Percentiles rank a stretch among this genome's conserved stretches.
Evolutionary conservation across 2,797 vertebrate species (phyloP).

Genomic region (Avahi laniger): DNA sequence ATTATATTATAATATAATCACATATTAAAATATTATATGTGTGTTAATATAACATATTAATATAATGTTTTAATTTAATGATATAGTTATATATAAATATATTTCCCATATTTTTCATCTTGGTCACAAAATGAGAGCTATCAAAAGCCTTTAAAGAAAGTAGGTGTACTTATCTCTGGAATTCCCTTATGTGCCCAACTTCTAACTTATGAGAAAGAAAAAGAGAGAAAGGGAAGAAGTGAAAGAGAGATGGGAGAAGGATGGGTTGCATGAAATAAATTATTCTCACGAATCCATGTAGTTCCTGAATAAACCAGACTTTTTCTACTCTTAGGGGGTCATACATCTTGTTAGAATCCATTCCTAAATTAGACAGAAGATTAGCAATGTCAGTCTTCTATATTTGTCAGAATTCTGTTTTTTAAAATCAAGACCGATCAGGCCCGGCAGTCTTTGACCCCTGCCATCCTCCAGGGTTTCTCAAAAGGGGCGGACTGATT

Average conservation of each 20-base stretch:
- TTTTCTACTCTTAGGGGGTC: not conserved
- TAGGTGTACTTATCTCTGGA: not conserved
- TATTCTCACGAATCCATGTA: not conserved
- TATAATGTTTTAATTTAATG: not conserved
- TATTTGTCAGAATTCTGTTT: not conserved
- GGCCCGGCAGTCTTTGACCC: not conserved
- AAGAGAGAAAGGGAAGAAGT: not conserved
- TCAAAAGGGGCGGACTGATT: not conserved
- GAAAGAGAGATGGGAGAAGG: not conserved
- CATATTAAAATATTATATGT: not conserved
- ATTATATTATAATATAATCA: not conserved
- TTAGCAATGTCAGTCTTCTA: not conserved
- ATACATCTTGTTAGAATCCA: not conserved
- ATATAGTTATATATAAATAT: not conserved
- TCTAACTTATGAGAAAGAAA: not conserved
- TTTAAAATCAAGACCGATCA: not conserved
- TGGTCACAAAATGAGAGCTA: constrained; percentile 29
- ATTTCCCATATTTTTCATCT: not conserved
- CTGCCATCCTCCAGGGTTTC: not conserved
- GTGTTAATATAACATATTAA: not conserved
- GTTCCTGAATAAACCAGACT: not conserved
- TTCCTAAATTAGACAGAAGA: not conserved
- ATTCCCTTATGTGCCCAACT: not conserved
- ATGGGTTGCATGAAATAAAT: not conserved
- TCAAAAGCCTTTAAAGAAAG: constrained; percentile 10